Evolutionary conservation across 2,888 invertebrate genomes (phyloP), one percentile per base, ranked within the genome.

Genomic region (Agyllia agylla): DNA sequence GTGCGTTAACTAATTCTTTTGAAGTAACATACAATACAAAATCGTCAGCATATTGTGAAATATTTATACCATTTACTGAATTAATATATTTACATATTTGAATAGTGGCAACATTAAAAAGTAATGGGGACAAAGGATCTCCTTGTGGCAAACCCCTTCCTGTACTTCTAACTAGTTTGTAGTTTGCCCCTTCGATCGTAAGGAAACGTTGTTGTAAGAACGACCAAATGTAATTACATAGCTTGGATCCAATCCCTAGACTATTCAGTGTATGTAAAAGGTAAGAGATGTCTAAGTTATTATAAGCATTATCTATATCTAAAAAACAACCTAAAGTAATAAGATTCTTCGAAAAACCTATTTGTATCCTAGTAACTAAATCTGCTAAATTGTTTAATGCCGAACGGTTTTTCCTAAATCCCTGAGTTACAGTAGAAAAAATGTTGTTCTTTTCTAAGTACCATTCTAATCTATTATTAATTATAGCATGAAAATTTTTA

Each of bases 271-370:
- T 35, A 17, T 20, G 13, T 73, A 83, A 1, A 6, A 83, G 35
- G 17, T 27, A 24, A 15, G 35, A 27, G 5, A 70, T 33, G 24
- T 83, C 83, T 8, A 81, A 13, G 13, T 81, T 81, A 81, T 57
- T 57, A 33, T 81, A 81, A 1, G 79, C 79, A 20, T 38, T 79
- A 38, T 79, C 79, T 24, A 79, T 6, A 79, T 79, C 79, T 42
- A 79, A 42, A 42, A 79, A 79, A 15, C 81, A 81, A 9, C 31
- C 81, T 4, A 81, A n/a, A 30, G 81, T 57, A 6, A 31, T 57
- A 17, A 30, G 1, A 15, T 81, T 57, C 6, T 31, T 57, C 17
- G 81, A 49, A 57, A 57, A 81, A 9, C 81, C 57, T n/a, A 57
- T 81, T 81, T 81, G 81, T n/a, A 57, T 83, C 2, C 20, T 83